phyloP scores from a whole-genome alignment of 1,140 invertebrate species.

The Aphidius gifuensis region DNA sequence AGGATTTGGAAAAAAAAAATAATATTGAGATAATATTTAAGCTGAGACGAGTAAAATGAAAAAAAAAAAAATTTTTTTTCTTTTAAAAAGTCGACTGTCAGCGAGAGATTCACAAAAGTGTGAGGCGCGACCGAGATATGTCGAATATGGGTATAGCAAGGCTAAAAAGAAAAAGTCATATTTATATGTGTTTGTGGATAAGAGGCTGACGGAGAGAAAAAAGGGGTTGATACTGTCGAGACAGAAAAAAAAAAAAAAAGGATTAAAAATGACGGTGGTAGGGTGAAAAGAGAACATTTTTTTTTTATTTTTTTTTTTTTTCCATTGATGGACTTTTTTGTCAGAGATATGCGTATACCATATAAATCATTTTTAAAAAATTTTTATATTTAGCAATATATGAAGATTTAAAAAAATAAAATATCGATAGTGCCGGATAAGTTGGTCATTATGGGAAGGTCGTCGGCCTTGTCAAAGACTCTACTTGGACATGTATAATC shows the following conservation, averaged over 20 bases:
- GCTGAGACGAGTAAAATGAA: no score
- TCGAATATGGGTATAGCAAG: slow-evolving; percentile 20
- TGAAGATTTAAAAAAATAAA: neutral
- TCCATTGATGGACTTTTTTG: no score
- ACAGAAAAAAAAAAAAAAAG: neutral
- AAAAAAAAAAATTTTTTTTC: no score
- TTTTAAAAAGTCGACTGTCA: neutral
- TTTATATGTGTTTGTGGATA: no score
- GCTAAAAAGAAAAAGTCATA: no score
- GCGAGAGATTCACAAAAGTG: slow-evolving; percentile 3
- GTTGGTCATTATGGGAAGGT: slow-evolving; percentile 25
- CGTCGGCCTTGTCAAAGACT: slow-evolving; percentile 21
- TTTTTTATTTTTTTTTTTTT: no score
- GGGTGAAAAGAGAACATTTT: neutral
- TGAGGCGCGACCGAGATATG: slow-evolving; percentile 24
- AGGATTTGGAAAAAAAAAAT: slow-evolving; percentile 28
- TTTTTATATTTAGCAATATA: no score
- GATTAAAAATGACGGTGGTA: neutral
- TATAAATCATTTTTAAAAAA: no score
- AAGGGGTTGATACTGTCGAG: no score
- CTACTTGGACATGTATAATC: slow-evolving; percentile 4
- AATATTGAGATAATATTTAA: neutral
- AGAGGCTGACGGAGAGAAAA: no score
- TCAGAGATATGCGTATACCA: no score
- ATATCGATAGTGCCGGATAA: slow-evolving; percentile 8